Evolutionary conservation across 2,113 vertebrate genomes (phyloP).

Genomic region (Oxygymnocypris stewartii): DNA sequence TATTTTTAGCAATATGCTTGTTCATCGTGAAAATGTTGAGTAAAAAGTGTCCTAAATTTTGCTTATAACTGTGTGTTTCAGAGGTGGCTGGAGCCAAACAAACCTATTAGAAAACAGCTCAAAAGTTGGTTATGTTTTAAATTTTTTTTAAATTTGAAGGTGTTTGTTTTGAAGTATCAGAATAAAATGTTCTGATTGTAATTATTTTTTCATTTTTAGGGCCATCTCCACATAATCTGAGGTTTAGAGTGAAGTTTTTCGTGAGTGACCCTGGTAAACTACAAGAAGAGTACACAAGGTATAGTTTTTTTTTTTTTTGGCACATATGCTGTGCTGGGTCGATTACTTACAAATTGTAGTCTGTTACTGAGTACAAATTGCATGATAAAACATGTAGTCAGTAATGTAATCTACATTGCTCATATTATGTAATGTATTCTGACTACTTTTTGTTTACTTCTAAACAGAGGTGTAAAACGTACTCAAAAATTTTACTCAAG

Average conservation of each 20-base stretch:
- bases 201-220: conserved; percentile 70
- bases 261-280: conserved; percentile 94
- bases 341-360: too few relatives aligned
- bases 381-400: too few relatives aligned
- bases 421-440: too few relatives aligned
- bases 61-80: conserved; percentile 60
- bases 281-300: conserved; percentile 99
- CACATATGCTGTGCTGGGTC: too few relatives aligned
- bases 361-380: too few relatives aligned
- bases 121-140: conserved; percentile 87
- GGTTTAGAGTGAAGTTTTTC: conserved; percentile 99
- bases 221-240: conserved; percentile 91
- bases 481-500: too few relatives aligned
- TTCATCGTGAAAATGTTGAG: conserved; percentile 7
- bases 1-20: neutral
- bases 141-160: conserved; percentile 43
- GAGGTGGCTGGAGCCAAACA: conserved; percentile 98
- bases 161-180: neutral
- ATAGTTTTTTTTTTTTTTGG: neutral
- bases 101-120: conserved; percentile 97
- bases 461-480: too few relatives aligned
- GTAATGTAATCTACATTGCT: too few relatives aligned
- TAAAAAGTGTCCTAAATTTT: neutral
- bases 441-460: too few relatives aligned
- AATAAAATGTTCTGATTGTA: neutral